phyloP scores from a whole-genome alignment of 2,888 invertebrate species.

The Nycteola revayana region DNA sequence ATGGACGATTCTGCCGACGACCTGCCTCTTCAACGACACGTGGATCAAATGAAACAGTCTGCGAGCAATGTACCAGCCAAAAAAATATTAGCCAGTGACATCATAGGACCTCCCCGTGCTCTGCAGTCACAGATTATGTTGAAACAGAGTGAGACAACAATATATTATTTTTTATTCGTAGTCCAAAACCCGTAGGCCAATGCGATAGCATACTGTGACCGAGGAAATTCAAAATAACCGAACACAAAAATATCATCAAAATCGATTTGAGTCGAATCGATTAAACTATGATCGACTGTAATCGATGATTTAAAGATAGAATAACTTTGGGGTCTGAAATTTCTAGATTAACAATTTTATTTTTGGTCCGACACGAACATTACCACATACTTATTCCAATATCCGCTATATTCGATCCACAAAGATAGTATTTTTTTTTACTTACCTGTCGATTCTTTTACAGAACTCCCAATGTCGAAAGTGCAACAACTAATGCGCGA shows the following conservation, averaged over 20 bases:
- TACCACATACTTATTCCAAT: too few relatives aligned
- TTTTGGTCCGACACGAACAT: too few relatives aligned
- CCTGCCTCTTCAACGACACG: conserved; percentile 35
- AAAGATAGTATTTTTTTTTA: too few relatives aligned
- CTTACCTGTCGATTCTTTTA: too few relatives aligned
- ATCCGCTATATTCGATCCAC: too few relatives aligned
- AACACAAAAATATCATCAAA: conserved; percentile 70
- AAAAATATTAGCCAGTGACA: too few relatives aligned
- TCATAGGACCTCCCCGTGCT: neutral
- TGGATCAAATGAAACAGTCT: neutral
- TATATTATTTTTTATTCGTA: too few relatives aligned
- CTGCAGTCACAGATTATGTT: neutral
- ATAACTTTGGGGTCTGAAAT: too few relatives aligned
- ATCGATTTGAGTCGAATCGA: conserved; percentile 64
- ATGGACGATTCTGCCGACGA: conserved; percentile 52
- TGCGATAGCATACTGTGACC: conserved; percentile 47
- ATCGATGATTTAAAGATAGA: conserved; percentile 55
- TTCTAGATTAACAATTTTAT: too few relatives aligned
- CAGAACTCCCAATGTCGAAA: conserved; percentile 60
- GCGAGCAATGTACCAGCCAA: too few relatives aligned
- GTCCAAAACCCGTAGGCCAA: conserved; percentile 42
- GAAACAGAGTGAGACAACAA: neutral
- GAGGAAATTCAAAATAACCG: conserved; percentile 62
- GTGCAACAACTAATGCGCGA: conserved; percentile 64
- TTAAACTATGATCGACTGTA: conserved; percentile 50